These are phyloP conservation scores for Rhinoderma darwinii DNA, from an alignment of 2,113 vertebrate genomes.

Conservation along the genomic window DNA sequence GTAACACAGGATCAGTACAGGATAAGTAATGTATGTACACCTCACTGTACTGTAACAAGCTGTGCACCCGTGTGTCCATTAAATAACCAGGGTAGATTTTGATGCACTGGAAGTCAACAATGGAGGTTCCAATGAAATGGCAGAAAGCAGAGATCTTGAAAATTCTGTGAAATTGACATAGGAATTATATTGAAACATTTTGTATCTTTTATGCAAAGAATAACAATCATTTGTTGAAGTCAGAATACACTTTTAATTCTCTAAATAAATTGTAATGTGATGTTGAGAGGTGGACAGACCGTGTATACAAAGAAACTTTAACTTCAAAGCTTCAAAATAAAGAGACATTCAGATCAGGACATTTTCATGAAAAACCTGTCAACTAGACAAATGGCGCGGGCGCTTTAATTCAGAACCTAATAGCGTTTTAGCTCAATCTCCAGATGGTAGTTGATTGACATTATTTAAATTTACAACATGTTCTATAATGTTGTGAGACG, in stretches of 20 bases:
- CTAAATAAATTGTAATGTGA: not conserved
- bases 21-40: too few relatives aligned
- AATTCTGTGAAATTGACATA: not conserved
- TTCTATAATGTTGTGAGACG: not conserved
- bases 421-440: conserved; percentile 8
- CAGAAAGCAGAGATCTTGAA: too few relatives aligned
- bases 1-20: too few relatives aligned
- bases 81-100: too few relatives aligned
- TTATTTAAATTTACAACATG: conserved; percentile 39
- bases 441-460: conserved; percentile 29
- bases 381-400: conserved; percentile 6
- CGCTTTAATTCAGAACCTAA: conserved; percentile 36
- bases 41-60: too few relatives aligned
- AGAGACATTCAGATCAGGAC: conserved; percentile 6
- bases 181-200: too few relatives aligned
- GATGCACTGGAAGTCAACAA: too few relatives aligned
- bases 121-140: too few relatives aligned
- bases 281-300: not conserved
- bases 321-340: not conserved
- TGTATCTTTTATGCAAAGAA: too few relatives aligned
- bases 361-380: conserved; percentile 16
- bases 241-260: not conserved
- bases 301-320: not conserved
- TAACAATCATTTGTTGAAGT: too few relatives aligned
- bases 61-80: too few relatives aligned